Evolutionary conservation across 1,140 invertebrate genomes (phyloP).

Genomic region (Papilio dardanus): DNA sequence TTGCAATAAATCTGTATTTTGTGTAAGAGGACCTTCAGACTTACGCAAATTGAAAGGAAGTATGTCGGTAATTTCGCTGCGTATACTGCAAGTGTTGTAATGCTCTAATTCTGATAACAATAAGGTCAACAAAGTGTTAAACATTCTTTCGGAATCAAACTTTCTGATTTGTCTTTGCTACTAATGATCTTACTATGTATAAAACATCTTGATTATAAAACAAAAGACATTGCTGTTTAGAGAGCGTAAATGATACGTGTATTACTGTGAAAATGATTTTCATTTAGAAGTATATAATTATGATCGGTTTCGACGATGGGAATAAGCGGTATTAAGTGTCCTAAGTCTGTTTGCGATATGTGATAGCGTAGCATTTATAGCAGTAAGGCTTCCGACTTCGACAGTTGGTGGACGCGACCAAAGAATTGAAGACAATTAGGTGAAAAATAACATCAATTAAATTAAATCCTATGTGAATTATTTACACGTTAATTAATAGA

Average conservation of each 20-base stretch:
- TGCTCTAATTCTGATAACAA: slow-evolving; percentile 32
- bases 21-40: slow-evolving; percentile 43
- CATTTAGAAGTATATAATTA: slow-evolving; percentile 40
- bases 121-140: not conserved
- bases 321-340: slow-evolving; percentile 20
- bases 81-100: slow-evolving; percentile 39
- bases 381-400: slow-evolving; percentile 30
- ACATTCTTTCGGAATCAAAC: slow-evolving; percentile 1
- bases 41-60: slow-evolving; percentile 51
- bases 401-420: slow-evolving; percentile 27
- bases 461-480: not conserved
- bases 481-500: not conserved
- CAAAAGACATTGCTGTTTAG: slow-evolving; percentile 37
- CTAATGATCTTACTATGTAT: slow-evolving; percentile 20
- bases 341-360: slow-evolving; percentile 9
- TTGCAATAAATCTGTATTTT: slow-evolving; percentile 17
- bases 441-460: not conserved
- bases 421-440: not conserved
- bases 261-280: slow-evolving; percentile 38
- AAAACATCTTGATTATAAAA: not conserved
- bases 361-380: slow-evolving; percentile 23
- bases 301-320: slow-evolving; percentile 26
- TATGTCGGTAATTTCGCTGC: slow-evolving; percentile 44
- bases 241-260: slow-evolving; percentile 29
- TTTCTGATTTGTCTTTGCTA: not conserved